Percentiles rank a stretch among this genome's conserved stretches.
phyloP scores from a whole-genome alignment of 2,888 invertebrate species.

The Hydroisotoma schaefferi region DNA sequence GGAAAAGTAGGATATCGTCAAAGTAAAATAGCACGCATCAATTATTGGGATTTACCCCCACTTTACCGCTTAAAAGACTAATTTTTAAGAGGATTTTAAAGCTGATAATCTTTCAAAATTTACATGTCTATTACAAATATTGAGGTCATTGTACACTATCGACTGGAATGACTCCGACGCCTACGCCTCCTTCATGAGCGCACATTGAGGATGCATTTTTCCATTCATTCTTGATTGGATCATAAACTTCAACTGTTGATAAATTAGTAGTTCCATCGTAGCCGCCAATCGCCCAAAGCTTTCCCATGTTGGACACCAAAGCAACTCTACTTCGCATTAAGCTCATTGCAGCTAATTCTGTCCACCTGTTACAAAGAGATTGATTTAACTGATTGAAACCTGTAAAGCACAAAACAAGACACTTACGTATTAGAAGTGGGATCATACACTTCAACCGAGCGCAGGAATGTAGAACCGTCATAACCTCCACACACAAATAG shows the following conservation, averaged over 20 bases:
- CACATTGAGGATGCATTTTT: conserved; percentile 72
- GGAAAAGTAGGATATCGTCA: too few species aligned
- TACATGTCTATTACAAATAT: too few species aligned
- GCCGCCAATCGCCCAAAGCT: conserved; percentile 76
- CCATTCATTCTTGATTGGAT: conserved; percentile 70
- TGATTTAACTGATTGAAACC: neutral
- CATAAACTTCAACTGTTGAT: conserved; percentile 78
- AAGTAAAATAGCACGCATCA: too few species aligned
- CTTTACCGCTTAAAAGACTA: too few species aligned
- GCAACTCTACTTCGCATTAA: conserved; percentile 77
- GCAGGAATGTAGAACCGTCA: conserved; percentile 76
- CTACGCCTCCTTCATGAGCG: conserved; percentile 81
- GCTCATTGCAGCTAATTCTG: conserved; percentile 73
- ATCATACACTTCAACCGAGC: conserved; percentile 76
- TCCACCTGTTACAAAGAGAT: conserved; percentile 60
- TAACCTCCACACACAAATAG: conserved; percentile 81
- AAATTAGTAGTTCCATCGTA: conserved; percentile 76
- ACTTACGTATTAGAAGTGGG: conserved; percentile 64
- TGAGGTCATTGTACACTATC: conserved; percentile 22
- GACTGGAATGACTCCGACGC: conserved; percentile 77
- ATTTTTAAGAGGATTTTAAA: too few species aligned
- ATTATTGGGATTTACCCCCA: too few species aligned
- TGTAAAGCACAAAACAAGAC: conserved; percentile 1
- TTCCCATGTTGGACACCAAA: conserved; percentile 76
- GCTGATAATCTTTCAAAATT: too few species aligned